A percentile compares a stretch with the other conserved stretches of the same genome.
Conservation (phyloP, 2,113 vertebrate genomes). For the Leptosomus discolor region DNA sequence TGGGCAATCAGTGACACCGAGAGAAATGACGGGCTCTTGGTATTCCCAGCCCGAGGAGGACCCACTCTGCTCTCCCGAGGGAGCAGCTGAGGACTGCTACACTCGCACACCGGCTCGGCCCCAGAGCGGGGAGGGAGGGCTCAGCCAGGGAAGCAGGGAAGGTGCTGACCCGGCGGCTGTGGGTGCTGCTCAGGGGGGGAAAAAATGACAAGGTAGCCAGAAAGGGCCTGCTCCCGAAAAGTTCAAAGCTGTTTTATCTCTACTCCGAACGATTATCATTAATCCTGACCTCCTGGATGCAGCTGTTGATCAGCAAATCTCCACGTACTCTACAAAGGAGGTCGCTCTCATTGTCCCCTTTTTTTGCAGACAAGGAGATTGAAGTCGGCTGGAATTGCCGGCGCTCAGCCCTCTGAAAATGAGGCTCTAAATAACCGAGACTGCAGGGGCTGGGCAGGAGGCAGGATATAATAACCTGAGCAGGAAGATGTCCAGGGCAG, state of each 20-base stretch:
- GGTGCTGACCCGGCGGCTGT: neutral
- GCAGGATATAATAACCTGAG: neutral
- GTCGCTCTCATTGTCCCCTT: neutral
- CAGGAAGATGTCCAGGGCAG: neutral
- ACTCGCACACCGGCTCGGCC: fast-evolving
- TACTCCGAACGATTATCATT: neutral
- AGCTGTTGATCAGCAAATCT: neutral
- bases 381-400: neutral
- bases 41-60: fast-evolving
- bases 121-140: neutral
- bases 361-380: neutral
- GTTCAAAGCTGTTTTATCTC: neutral
- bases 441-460: neutral
- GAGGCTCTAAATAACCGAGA: neutral
- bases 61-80: neutral
- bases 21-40: neutral
- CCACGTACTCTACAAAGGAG: neutral
- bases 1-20: fast-evolving
- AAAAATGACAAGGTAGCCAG: fast-evolving
- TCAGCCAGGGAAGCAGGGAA: neutral
- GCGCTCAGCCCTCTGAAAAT: neutral
- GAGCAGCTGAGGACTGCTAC: fast-evolving
- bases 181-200: neutral
- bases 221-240: neutral
- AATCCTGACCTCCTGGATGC: neutral